Evolutionary conservation across 2,113 vertebrate species (phyloP).

Genomic region (Tragelaphus strepsiceros): DNA sequence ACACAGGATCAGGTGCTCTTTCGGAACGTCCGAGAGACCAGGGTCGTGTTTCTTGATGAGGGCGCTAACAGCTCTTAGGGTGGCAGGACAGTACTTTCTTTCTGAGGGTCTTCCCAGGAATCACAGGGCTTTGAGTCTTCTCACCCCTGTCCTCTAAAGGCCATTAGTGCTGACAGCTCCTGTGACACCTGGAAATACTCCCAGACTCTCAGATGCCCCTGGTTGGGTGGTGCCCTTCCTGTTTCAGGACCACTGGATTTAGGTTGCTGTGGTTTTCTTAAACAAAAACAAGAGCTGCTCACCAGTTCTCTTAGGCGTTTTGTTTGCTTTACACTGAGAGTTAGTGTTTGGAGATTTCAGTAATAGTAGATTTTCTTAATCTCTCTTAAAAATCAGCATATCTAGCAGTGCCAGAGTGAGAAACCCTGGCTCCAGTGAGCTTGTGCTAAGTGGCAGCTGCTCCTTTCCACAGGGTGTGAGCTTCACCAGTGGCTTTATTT

Average conservation of each 20-base stretch:
- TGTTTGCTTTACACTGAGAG: neutral
- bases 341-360: neutral
- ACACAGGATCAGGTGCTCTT: neutral
- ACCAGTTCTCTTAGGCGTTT: neutral
- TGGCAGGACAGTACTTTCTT: neutral
- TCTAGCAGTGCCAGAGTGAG: neutral
- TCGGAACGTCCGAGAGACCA: rapidly evolving
- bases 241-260: neutral
- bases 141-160: neutral
- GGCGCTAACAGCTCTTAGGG: neutral
- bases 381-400: neutral
- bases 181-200: rapidly evolving
- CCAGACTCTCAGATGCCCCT: neutral
- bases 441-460: neutral
- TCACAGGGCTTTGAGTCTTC: neutral
- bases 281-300: neutral
- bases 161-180: neutral
- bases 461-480: neutral
- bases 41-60: neutral
- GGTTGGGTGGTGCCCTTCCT: neutral
- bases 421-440: neutral
- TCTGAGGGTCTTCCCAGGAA: neutral
- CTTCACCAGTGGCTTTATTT: neutral
- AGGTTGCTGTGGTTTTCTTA: neutral
- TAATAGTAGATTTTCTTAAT: neutral